phyloP scores from a whole-genome alignment of 2,888 invertebrate genomes.

The Gari tellinella region DNA sequence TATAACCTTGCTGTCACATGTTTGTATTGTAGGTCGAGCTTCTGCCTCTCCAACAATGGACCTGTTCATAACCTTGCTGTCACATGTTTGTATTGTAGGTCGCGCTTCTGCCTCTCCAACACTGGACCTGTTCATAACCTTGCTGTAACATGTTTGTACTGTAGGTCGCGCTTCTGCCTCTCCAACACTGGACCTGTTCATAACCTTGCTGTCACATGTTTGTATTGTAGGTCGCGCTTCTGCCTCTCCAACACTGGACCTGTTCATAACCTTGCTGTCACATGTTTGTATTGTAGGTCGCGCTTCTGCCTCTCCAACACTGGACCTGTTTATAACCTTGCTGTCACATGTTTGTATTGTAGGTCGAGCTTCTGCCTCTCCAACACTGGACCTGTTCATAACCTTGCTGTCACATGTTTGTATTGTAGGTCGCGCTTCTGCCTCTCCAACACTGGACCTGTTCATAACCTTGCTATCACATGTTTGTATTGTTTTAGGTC shows the following conservation, averaged over 20 bases:
- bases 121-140: slow-evolving; percentile 91
- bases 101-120: slow-evolving; percentile 90
- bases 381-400: slow-evolving; percentile 90
- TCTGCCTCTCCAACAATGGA: slow-evolving; percentile 90
- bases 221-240: slow-evolving; percentile 88
- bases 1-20: slow-evolving; percentile 89
- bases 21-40: slow-evolving; percentile 87
- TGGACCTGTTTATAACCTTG: slow-evolving; percentile 91
- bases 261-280: slow-evolving; percentile 90
- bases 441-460: slow-evolving; percentile 89
- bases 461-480: slow-evolving; percentile 90
- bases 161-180: slow-evolving; percentile 90
- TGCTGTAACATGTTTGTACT: no score
- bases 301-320: slow-evolving; percentile 89
- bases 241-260: slow-evolving; percentile 89
- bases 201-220: slow-evolving; percentile 88
- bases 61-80: slow-evolving; percentile 90
- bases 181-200: slow-evolving; percentile 90
- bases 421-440: slow-evolving; percentile 89
- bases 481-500: slow-evolving; percentile 86
- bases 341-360: slow-evolving; percentile 85
- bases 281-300: slow-evolving; percentile 86
- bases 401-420: slow-evolving; percentile 87
- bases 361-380: slow-evolving; percentile 90
- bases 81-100: slow-evolving; percentile 85